Evolutionary conservation across 2,888 invertebrate species (phyloP).

Genomic region (Drosophila vallismaia): DNA sequence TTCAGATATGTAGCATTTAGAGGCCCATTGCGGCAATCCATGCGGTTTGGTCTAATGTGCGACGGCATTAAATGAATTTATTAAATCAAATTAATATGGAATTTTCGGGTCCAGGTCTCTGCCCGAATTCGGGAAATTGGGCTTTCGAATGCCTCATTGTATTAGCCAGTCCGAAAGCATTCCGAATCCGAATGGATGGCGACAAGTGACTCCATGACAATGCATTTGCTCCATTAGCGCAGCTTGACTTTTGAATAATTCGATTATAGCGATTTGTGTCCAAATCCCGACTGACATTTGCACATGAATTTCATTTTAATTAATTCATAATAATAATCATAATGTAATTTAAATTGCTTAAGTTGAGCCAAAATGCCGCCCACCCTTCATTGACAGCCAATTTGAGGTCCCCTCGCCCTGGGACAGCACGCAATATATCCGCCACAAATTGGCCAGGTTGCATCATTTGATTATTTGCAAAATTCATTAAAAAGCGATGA

Average conservation of each 20-base stretch:
- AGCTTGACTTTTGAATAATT: conserved; percentile 36
- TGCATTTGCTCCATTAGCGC: conserved; percentile 31
- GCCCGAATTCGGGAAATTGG: neutral
- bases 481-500: conserved; percentile 36
- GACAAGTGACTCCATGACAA: conserved; percentile 15
- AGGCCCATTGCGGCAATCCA: neutral
- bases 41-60: conserved; percentile 32
- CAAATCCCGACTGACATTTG: conserved; percentile 20
- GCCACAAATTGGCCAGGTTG: conserved; percentile 44
- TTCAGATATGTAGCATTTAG: conserved; percentile 3
- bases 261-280: conserved; percentile 33
- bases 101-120: conserved; percentile 16
- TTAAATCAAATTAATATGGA: conserved; percentile 39
- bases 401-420: conserved; percentile 7
- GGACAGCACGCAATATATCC: conserved; percentile 19
- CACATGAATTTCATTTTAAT: conserved; percentile 45
- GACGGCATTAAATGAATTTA: conserved; percentile 32
- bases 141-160: too few species aligned
- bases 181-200: conserved; percentile 8
- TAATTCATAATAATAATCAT: conserved; percentile 47
- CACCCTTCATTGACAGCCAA: conserved; percentile 39
- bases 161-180: conserved; percentile 2
- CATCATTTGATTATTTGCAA: conserved; percentile 49
- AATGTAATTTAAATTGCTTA: conserved; percentile 51
- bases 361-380: conserved; percentile 2